Conservation (phyloP, 2,113 vertebrate genomes). For the Menura novaehollandiae region DNA sequence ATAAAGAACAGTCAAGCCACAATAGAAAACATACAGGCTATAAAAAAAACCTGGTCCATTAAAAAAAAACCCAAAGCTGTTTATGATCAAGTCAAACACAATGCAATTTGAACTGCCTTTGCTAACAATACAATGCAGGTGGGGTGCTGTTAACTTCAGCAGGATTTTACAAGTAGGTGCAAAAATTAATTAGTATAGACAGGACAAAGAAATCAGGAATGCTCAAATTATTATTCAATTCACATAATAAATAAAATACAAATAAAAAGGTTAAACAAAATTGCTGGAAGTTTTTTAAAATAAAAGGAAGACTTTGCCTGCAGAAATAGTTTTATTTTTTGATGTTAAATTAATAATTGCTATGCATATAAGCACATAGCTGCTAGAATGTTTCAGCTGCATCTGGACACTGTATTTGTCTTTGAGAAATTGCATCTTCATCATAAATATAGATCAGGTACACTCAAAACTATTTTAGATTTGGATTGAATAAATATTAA, state of each 20-base stretch:
- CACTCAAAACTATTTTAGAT: background rate
- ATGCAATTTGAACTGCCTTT: background rate
- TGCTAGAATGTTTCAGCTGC: background rate
- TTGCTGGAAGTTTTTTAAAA: background rate
- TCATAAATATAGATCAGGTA: background rate
- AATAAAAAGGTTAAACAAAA: background rate
- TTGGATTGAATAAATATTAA: background rate
- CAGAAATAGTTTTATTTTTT: background rate
- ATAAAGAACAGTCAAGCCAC: background rate
- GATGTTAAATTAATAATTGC: background rate
- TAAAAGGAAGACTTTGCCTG: background rate
- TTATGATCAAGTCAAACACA: background rate
- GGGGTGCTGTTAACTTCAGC: background rate
- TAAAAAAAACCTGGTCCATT: fast-evolving
- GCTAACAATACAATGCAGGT: background rate
- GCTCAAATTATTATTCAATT: background rate
- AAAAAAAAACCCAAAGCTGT: background rate
- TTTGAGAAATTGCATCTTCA: background rate
- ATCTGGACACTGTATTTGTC: background rate
- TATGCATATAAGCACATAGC: background rate
- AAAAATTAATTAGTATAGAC: background rate
- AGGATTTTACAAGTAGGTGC: background rate
- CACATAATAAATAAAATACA: background rate
- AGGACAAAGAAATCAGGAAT: background rate
- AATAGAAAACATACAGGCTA: background rate